These are phyloP conservation scores for Mesodorylaimus sp. DNA, from an alignment of 2,888 invertebrate species.

Conservation along the genomic window DNA sequence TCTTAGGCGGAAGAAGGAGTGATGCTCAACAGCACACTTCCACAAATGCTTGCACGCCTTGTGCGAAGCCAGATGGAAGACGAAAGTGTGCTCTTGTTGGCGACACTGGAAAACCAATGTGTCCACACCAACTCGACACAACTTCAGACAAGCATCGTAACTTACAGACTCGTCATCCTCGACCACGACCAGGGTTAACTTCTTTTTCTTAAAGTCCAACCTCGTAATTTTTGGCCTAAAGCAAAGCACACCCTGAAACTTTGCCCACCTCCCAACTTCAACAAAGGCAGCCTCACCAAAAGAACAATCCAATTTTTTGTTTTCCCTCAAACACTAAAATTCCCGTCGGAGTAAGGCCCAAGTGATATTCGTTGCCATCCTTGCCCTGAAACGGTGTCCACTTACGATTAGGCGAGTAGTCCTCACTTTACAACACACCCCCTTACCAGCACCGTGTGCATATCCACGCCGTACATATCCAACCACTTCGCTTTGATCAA, in stretches of 20 bases:
- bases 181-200: slow-evolving; percentile 83
- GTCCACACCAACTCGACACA: not conserved
- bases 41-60: slow-evolving; percentile 98
- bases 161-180: slow-evolving; percentile 77
- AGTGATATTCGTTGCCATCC: slow-evolving; percentile 82
- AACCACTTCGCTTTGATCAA: slow-evolving; percentile 82
- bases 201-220: slow-evolving; percentile 91
- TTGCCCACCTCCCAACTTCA: not conserved
- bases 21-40: slow-evolving; percentile 99
- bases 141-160: not conserved
- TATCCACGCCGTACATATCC: slow-evolving; percentile 97
- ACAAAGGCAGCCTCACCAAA: slow-evolving; percentile 45
- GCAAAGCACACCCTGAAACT: not conserved
- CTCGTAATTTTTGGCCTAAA: slow-evolving; percentile 73
- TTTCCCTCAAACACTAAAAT: slow-evolving; percentile 89
- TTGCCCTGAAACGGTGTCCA: slow-evolving; percentile 46
- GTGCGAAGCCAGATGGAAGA: slow-evolving; percentile 79
- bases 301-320: slow-evolving; percentile 92
- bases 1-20: slow-evolving; percentile 87
- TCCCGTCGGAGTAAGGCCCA: slow-evolving; percentile 93
- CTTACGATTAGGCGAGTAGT: not conserved
- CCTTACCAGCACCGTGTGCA: slow-evolving; percentile 69
- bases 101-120: slow-evolving; percentile 41
- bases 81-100: slow-evolving; percentile 95
- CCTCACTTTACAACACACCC: not conserved